Evolutionary conservation across 2,113 vertebrate genomes (phyloP).

Genomic region (Junco hyemalis): DNA sequence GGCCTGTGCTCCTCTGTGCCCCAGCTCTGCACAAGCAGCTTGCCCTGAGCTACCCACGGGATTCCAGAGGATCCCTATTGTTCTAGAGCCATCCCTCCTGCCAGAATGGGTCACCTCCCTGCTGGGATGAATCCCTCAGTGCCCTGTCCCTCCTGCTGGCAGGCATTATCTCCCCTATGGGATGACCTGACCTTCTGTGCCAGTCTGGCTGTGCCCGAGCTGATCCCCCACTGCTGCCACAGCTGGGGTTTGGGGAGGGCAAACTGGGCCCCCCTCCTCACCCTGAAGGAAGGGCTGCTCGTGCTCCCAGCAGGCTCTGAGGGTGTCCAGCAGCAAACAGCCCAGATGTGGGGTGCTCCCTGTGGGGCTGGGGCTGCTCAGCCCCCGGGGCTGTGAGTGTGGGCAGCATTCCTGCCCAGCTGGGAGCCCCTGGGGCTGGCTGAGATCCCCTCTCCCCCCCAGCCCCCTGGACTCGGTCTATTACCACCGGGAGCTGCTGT

Average conservation of each 20-base stretch:
- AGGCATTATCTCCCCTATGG: accelerated
- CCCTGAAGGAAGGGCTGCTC: accelerated
- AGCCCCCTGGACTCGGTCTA: constrained; percentile 85
- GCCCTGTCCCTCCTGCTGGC: not conserved
- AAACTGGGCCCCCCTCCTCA: not conserved
- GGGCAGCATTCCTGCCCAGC: accelerated
- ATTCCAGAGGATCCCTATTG: not conserved
- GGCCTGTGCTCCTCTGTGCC: too few relatives aligned
- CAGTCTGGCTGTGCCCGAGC: not conserved
- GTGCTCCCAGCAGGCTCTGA: not conserved
- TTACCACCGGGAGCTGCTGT: constrained; percentile 93
- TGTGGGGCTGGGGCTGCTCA: not conserved
- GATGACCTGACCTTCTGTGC: not conserved
- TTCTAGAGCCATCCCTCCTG: not conserved
- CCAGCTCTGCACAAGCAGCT: not conserved
- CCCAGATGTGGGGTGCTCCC: not conserved
- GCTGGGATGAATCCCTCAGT: not conserved
- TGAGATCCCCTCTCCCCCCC: not conserved
- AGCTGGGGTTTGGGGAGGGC: not conserved
- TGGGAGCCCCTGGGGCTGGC: not conserved
- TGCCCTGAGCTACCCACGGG: accelerated
- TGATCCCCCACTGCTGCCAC: not conserved
- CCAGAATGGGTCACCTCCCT: not conserved
- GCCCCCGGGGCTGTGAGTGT: accelerated
- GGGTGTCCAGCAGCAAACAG: not conserved